These are phyloP conservation scores for Neofelis nebulosa DNA, from an alignment of 2,113 vertebrate species.

Conservation along the genomic window DNA sequence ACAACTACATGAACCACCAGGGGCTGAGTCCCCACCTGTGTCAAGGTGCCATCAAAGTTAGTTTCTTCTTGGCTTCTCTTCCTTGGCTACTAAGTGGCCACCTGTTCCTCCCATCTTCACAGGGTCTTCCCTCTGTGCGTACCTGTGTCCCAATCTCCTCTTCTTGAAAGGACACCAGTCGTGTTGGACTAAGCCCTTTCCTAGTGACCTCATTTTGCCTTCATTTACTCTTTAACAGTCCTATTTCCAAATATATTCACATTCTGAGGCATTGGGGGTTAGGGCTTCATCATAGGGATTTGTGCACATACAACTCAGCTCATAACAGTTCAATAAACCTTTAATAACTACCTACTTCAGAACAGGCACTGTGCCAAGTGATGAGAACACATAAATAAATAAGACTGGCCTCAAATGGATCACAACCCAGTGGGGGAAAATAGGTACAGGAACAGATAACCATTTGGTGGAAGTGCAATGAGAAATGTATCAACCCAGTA, in stretches of 20 bases:
- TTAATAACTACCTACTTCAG: not conserved
- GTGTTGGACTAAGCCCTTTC: not conserved
- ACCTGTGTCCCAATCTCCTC: not conserved
- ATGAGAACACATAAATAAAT: not conserved
- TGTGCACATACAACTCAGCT: not conserved
- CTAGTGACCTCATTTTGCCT: not conserved
- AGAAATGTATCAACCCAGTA: not conserved
- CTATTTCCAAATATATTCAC: not conserved
- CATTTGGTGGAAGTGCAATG: not conserved
- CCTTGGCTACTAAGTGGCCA: not conserved
- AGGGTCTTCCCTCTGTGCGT: not conserved
- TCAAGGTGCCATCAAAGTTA: not conserved
- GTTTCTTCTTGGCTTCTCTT: not conserved
- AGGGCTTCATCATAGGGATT: not conserved
- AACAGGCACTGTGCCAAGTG: not conserved
- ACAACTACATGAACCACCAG: not conserved
- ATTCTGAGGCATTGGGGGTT: not conserved
- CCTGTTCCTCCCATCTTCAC: not conserved
- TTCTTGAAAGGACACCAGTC: not conserved
- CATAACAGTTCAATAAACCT: not conserved
- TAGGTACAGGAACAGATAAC: not conserved
- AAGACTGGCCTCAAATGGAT: not conserved
- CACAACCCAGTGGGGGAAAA: not conserved
- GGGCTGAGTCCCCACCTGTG: not conserved
- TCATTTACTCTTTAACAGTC: not conserved